Evolutionary conservation across 2,113 vertebrate species (phyloP), one percentile per base, ranked within the genome.

Genomic region (Cervus canadensis): DNA sequence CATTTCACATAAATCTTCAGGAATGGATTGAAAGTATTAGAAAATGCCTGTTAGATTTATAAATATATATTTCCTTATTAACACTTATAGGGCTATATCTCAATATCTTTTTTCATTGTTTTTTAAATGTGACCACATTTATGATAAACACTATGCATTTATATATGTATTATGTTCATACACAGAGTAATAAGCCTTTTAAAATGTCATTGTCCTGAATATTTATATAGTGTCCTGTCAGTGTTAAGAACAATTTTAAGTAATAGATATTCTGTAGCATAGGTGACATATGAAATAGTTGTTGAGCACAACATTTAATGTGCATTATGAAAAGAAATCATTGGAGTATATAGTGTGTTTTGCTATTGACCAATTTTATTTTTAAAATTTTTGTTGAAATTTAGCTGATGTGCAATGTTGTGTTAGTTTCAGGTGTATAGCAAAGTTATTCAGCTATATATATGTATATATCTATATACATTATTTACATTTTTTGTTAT

Each of bases 181-280:
- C 4, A 95, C 76, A 97, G 98, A 98, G 96, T 97, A 97, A 97
- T 40, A 94, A 97, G 89, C 62, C 67, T 95, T 95, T 98, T 98
- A 96, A 97, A 98, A 97, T 97, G 74, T 97, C 89, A 95, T 91
- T 94, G 86, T 91, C 76, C 87, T 92, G 89, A 97, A 91, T 97
- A 97, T 87, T 95, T 95, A 87, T 95, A 97, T 96, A 88, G 97
- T 98, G 36, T 97, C n/a, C 89, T 98, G 87, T 93, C 86, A 98
- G 52, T 76, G 88, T 97, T 78, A 93, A 91, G 97, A 98, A 96
- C 45, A 95, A 97, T 98, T 97, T 98, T 89, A 98, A 97, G 88
- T 98, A 98, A 98, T 96, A 98, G 4, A 40, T 81, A 21, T 98
- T 97, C 45, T 97, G 97, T 98, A 96, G 95, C n/a, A 78, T 93